Evolutionary conservation across 2,797 vertebrate species (phyloP).

Genomic region (Anguilla marmorata): DNA sequence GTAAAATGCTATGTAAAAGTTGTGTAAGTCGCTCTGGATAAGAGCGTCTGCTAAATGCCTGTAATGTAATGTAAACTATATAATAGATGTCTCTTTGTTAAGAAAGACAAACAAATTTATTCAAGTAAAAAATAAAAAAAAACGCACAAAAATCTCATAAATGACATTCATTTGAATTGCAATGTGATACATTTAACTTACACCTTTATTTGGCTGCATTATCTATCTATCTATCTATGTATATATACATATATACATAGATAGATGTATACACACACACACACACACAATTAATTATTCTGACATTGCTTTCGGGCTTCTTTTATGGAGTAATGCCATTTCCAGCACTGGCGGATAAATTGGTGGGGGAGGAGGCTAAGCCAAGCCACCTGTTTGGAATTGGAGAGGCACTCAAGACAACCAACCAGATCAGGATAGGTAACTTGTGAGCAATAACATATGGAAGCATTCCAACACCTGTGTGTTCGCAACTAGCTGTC

Average conservation of each 20-base stretch:
- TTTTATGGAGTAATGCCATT: background rate
- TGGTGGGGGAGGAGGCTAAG: background rate
- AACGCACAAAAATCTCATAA: background rate
- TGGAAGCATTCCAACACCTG: background rate
- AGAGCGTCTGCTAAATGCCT: too few relatives aligned
- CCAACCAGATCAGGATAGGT: background rate
- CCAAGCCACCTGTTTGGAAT: background rate
- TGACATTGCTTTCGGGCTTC: conserved; percentile 1
- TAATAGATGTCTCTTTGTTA: background rate
- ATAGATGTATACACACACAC: too few relatives aligned
- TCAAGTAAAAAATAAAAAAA: background rate
- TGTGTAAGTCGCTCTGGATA: too few relatives aligned
- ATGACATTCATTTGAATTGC: background rate
- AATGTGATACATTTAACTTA: background rate
- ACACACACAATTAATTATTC: background rate
- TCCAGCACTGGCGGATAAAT: background rate
- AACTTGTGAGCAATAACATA: background rate
- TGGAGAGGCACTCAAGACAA: background rate
- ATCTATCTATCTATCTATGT: too few relatives aligned
- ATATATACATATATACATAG: too few relatives aligned
- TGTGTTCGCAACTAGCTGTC: conserved; percentile 3
- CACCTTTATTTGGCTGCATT: background rate
- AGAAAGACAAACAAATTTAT: background rate
- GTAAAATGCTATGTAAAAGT: too few relatives aligned
- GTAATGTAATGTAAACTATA: too few relatives aligned